Evolutionary conservation across 1,140 invertebrate genomes (phyloP).

Genomic region (Drosophila sproati): DNA sequence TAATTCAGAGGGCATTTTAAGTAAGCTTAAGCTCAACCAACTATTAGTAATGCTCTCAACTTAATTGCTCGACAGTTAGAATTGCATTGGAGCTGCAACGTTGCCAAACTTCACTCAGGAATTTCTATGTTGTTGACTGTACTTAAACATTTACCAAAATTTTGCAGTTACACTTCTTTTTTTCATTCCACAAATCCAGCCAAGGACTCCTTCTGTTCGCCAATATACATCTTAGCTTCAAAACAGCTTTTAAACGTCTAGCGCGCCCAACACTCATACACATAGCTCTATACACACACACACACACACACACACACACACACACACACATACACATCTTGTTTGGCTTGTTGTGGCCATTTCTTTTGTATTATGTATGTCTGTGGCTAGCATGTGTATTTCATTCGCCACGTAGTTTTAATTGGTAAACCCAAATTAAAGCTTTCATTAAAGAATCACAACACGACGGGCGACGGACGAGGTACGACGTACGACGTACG

Average conservation of each 20-base stretch:
- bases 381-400: slow-evolving; percentile 63
- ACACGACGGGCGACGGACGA: slow-evolving; percentile 35
- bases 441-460: slow-evolving; percentile 83
- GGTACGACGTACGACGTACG: too few relatives aligned
- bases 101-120: slow-evolving; percentile 64
- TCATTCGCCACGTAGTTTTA: slow-evolving; percentile 82
- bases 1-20: slow-evolving; percentile 11
- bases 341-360: not conserved
- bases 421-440: slow-evolving; percentile 82
- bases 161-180: slow-evolving; percentile 31
- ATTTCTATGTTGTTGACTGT: slow-evolving; percentile 39
- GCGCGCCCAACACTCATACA: slow-evolving; percentile 10
- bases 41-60: slow-evolving; percentile 38
- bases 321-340: not conserved
- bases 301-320: not conserved
- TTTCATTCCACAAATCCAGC: slow-evolving; percentile 30
- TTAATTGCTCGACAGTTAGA: slow-evolving; percentile 62
- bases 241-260: slow-evolving; percentile 35
- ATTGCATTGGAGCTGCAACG: slow-evolving; percentile 40
- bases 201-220: slow-evolving; percentile 18
- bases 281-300: slow-evolving; percentile 6
- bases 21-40: slow-evolving; percentile 7
- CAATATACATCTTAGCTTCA: slow-evolving; percentile 38
- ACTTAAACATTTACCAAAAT: slow-evolving; percentile 47
- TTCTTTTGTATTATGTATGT: slow-evolving; percentile 40